Evolutionary conservation across 1,140 invertebrate species (phyloP), one percentile per base, ranked within the genome.

Genomic region (Drosophila persimilis): DNA sequence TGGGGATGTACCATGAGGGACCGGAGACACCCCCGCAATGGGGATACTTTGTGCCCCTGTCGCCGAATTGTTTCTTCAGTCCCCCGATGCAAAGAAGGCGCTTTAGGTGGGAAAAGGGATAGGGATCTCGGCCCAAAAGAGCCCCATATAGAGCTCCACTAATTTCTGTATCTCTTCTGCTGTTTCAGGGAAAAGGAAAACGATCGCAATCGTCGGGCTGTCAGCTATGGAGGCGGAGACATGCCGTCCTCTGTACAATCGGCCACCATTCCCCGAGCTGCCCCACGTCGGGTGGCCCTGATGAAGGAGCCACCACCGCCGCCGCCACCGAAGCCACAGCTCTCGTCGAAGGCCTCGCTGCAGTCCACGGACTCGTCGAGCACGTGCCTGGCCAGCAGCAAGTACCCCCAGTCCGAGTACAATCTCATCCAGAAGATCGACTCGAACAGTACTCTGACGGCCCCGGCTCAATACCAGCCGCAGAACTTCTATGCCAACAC

Each of bases 281-380:
- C 90, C 6, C 90, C 90, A 20, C 88, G 90, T 31, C 88, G 90
- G 29, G 76, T 90, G 51, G 71, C 81, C 26, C 58, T 91, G 11
- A 91, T 91, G 90, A 91, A 90, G 63, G 90, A 89, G n/a, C 90
- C 90, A 48, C 90, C 90, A 0, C 90, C 90, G 53, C 90, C 90
- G 35, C 89, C 90, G 43, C 90, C 90, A 44, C 90, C 90, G 35
- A 91, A 90, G 51, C 90, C 89, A 1, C 57, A 67, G n/a, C 57
- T 90, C 6, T 63, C 65, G n/a, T 73, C 76, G 50, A 89, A 79
- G 45, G 66, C 81, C 13, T 81, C 77, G 17, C 62, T 74, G 47
- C 74, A 84, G 59, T 77, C 81, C 13, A 71, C 64, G 5, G 80
- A 73, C 47, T 65, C 83, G 9, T 65, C 84, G 9, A 39, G 55